Evolutionary conservation across 1,140 invertebrate genomes (phyloP).

Genomic region (Eupristina koningsbergeri): DNA sequence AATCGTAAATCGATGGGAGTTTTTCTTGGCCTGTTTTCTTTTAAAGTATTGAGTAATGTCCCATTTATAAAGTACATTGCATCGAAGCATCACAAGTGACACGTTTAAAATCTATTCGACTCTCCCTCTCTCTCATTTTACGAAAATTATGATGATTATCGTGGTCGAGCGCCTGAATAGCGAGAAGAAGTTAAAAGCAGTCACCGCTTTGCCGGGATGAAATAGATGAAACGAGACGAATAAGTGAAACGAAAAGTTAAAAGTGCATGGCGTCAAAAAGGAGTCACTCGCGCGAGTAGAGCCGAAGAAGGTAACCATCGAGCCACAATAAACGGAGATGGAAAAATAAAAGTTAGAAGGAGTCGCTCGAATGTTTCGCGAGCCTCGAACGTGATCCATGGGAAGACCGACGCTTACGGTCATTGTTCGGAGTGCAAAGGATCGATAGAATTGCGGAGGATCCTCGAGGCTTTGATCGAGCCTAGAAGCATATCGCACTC

Average conservation of each 20-base stretch:
- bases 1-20: not conserved
- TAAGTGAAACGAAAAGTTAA: constrained; percentile 13
- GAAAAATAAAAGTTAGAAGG: constrained; percentile 48
- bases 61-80: not conserved
- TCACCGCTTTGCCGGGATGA: no score
- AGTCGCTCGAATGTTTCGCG: constrained; percentile 20
- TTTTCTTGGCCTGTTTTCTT: constrained; percentile 1
- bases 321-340: constrained; percentile 46
- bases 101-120: not conserved
- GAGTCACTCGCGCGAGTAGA: constrained; percentile 2
- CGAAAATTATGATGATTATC: not conserved
- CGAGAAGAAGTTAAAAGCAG: no score
- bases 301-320: constrained; percentile 27
- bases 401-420: constrained; percentile 72
- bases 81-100: not conserved
- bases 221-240: not conserved
- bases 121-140: not conserved
- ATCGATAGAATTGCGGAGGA: no score
- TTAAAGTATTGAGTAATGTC: not conserved
- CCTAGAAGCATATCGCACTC: not conserved
- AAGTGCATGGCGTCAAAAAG: constrained; percentile 18
- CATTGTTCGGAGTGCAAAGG: constrained; percentile 68
- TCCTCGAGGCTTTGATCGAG: not conserved
- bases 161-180: no score
- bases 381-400: constrained; percentile 69